Evolutionary conservation across 2,797 vertebrate species (phyloP).

Genomic region (Oryzias dopingdopingensis): DNA sequence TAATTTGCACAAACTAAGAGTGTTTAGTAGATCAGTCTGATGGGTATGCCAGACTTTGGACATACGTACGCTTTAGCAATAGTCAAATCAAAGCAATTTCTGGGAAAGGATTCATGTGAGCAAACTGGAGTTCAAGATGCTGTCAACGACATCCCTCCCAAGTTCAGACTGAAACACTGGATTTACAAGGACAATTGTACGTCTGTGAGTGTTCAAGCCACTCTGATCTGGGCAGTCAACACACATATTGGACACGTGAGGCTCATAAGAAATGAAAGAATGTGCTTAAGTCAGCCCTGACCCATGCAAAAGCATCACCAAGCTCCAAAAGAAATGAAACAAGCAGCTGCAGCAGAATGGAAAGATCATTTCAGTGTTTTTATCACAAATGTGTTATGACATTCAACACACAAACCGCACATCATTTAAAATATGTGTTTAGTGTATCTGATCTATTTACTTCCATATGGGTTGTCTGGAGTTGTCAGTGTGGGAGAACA

Average conservation of each 20-base stretch:
- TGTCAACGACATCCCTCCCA: slow-evolving; percentile 48
- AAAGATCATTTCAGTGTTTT: slow-evolving; percentile 2
- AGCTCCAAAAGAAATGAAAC: slow-evolving; percentile 8
- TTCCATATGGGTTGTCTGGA: slow-evolving; percentile 20
- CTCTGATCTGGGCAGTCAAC: slow-evolving; percentile 37
- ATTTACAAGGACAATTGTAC: slow-evolving; percentile 40
- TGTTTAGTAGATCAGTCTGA: slow-evolving; percentile 42
- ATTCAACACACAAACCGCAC: slow-evolving; percentile 10
- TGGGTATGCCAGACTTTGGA: slow-evolving; percentile 43
- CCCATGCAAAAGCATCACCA: slow-evolving; percentile 8
- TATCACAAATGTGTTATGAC: slow-evolving; percentile 6
- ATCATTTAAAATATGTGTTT: slow-evolving; percentile 18
- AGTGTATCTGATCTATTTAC: slow-evolving; percentile 7
- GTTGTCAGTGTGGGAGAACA: slow-evolving; percentile 33
- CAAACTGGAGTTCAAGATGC: slow-evolving; percentile 30
- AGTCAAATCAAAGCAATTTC: slow-evolving; percentile 56
- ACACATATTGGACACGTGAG: slow-evolving; percentile 41
- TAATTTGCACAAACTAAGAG: slow-evolving; percentile 12
- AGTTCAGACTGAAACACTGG: slow-evolving; percentile 18
- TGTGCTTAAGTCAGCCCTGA: slow-evolving; percentile 33
- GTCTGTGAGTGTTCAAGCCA: slow-evolving; percentile 5
- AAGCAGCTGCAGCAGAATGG: background rate
- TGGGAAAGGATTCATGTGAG: slow-evolving; percentile 42
- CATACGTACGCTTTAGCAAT: slow-evolving; percentile 31
- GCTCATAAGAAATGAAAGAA: slow-evolving; percentile 40